phyloP scores from a whole-genome alignment of 1,140 invertebrate species.

The Drosophila bocki region DNA sequence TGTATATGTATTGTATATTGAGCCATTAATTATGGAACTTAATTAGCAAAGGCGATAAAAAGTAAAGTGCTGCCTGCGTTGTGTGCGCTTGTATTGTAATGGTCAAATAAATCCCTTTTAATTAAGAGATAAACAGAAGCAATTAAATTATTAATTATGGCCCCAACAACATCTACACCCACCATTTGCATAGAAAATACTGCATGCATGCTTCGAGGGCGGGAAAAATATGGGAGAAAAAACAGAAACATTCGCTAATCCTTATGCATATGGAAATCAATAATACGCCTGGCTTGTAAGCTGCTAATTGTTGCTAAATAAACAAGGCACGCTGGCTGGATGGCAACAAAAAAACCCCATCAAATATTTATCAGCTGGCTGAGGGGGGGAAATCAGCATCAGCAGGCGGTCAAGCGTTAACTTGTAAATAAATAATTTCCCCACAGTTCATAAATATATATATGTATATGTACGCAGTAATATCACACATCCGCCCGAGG shows the following conservation, averaged over 20 bases:
- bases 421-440: constrained; percentile 49
- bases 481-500: constrained; percentile 18
- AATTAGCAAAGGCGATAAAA: constrained; percentile 80
- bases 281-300: constrained; percentile 65
- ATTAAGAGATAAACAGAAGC: constrained; percentile 85
- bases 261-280: constrained; percentile 64
- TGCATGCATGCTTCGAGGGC: constrained; percentile 44
- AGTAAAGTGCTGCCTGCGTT: constrained; percentile 55
- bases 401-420: constrained; percentile 47
- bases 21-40: constrained; percentile 78
- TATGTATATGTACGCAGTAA: constrained; percentile 6
- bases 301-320: constrained; percentile 79
- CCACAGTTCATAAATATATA: constrained; percentile 42
- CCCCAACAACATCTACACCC: constrained; percentile 19
- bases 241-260: constrained; percentile 33
- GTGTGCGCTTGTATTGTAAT: constrained; percentile 34
- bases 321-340: constrained; percentile 30
- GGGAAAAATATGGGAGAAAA: constrained; percentile 11
- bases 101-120: constrained; percentile 83
- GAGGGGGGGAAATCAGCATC: constrained; percentile 29
- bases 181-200: constrained; percentile 53
- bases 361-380: constrained; percentile 57
- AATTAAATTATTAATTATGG: constrained; percentile 84
- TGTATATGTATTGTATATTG: constrained; percentile 2
- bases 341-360: constrained; percentile 44